Percentiles rank a stretch among this genome's conserved stretches.
Evolutionary conservation across 2,113 vertebrate genomes (phyloP).

Genomic region (Pavo muticus): DNA sequence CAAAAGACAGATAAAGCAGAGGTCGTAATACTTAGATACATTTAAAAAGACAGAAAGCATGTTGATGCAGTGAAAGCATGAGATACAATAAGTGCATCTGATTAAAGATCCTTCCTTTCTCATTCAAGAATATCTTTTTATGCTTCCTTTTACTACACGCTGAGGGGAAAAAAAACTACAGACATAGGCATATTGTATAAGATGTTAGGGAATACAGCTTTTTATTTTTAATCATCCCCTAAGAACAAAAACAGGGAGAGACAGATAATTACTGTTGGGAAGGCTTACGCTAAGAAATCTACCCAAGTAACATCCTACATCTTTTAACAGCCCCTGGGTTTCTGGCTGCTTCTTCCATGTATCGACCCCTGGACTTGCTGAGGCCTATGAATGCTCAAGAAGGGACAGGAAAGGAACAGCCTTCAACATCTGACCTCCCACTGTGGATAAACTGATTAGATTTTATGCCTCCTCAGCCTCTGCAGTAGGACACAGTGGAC

Average conservation of each 20-base stretch:
- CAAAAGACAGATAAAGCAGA: neutral
- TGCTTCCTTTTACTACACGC: neutral
- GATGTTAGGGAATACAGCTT: neutral
- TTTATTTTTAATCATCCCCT: neutral
- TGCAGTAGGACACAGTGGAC: neutral
- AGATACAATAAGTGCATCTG: neutral
- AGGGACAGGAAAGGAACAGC: neutral
- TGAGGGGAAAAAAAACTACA: neutral
- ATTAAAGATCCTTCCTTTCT: neutral
- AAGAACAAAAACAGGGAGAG: neutral
- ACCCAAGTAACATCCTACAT: neutral
- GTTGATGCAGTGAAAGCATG: neutral
- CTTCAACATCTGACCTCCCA: neutral
- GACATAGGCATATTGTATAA: neutral
- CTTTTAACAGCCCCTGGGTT: neutral
- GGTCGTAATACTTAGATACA: neutral
- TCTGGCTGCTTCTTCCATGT: neutral
- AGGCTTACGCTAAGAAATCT: neutral
- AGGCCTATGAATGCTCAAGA: rapidly evolving
- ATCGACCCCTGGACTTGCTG: neutral
- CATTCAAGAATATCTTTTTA: neutral
- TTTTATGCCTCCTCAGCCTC: neutral
- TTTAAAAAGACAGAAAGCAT: neutral
- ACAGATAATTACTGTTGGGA: neutral
- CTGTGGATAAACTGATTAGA: neutral